Conservation (phyloP, 2,797 vertebrate species). For the Hydrocynus forskahlii region DNA sequence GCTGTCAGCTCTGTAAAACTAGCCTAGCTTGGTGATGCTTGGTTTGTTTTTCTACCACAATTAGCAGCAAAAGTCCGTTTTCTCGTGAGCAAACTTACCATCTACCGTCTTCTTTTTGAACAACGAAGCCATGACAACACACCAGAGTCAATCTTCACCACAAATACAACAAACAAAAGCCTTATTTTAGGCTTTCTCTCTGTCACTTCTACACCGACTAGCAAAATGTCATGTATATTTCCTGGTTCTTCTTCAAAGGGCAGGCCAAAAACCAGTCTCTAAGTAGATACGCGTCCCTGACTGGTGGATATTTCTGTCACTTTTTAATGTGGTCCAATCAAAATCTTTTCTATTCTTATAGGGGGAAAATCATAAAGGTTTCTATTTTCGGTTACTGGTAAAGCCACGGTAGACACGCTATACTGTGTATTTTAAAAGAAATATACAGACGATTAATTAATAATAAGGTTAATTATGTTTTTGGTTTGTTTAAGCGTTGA, state of each 20-base stretch:
- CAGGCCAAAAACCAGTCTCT: slow-evolving; percentile 15
- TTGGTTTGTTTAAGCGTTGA: neutral
- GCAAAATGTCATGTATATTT: slow-evolving; percentile 46
- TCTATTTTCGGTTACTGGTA: neutral
- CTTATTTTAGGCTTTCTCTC: slow-evolving; percentile 21
- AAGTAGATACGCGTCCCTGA: neutral
- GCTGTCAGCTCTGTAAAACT: neutral
- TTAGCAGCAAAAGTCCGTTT: slow-evolving; percentile 6
- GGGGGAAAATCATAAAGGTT: neutral
- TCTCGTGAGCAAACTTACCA: slow-evolving; percentile 52
- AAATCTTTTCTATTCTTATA: neutral
- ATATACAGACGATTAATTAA: neutral
- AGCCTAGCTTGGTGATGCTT: neutral
- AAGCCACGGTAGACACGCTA: neutral
- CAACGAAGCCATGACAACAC: slow-evolving; percentile 51
- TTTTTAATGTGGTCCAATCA: slow-evolving; percentile 24
- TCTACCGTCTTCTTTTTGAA: slow-evolving; percentile 69
- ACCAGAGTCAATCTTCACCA: slow-evolving; percentile 7
- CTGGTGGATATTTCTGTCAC: slow-evolving; percentile 34
- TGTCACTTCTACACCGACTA: neutral
- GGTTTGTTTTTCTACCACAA: neutral
- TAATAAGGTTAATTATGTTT: neutral
- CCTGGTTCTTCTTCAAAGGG: slow-evolving; percentile 48
- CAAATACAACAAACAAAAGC: neutral
- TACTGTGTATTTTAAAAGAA: neutral